These are phyloP conservation scores for Erpornis zantholeuca DNA, from an alignment of 2,113 vertebrate species.

Conservation along the genomic window DNA sequence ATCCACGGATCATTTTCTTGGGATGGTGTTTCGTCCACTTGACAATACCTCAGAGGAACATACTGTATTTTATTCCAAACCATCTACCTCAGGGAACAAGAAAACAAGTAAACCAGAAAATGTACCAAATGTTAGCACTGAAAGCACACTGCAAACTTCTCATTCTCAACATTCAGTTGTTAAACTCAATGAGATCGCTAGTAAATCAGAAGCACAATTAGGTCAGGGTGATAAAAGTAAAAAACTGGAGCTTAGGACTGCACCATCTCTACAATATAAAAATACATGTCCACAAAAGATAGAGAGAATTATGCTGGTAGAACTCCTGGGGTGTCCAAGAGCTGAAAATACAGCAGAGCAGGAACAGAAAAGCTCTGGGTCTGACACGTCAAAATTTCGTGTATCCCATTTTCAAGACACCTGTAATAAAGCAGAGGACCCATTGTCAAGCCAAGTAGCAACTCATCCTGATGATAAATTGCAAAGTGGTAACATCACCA, in stretches of 20 bases:
- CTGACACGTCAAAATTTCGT: neutral
- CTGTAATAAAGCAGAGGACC: neutral
- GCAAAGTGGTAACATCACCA: neutral
- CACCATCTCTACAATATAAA: conserved; percentile 15
- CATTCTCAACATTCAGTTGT: neutral
- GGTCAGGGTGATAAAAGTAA: conserved; percentile 49
- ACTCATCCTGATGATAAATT: neutral
- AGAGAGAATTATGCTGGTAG: conserved; percentile 34
- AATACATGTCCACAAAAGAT: conserved; percentile 34
- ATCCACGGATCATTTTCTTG: conserved; percentile 20
- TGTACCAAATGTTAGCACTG: neutral
- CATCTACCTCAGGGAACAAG: conserved; percentile 79
- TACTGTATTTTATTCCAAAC: conserved; percentile 59
- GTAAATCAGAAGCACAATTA: conserved; percentile 69
- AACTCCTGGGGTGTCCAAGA: conserved; percentile 6
- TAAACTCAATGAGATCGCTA: conserved; percentile 31
- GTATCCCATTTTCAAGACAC: neutral
- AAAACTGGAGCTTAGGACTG: conserved; percentile 23
- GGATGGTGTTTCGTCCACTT: conserved; percentile 41
- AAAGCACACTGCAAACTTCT: conserved; percentile 32
- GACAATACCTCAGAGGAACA: conserved; percentile 69
- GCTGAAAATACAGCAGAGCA: neutral
- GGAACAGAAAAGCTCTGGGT: conserved; percentile 6
- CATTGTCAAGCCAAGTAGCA: neutral
- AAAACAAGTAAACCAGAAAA: conserved; percentile 42